These are phyloP conservation scores for Rhinoraja longicauda DNA, from an alignment of 2,797 vertebrate genomes.

Conservation along the genomic window DNA sequence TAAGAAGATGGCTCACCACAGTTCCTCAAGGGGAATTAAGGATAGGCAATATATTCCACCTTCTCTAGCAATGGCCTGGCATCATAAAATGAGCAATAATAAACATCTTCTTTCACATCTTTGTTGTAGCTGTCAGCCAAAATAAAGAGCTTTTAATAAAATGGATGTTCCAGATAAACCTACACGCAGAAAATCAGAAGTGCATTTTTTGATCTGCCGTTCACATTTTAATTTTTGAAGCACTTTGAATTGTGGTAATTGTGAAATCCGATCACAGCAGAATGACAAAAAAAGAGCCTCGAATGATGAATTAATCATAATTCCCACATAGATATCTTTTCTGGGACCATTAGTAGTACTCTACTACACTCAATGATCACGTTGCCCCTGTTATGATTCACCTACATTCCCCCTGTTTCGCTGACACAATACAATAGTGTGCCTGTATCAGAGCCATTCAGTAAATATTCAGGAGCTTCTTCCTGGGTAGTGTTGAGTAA, in stretches of 20 bases:
- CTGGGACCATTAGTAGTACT: background rate
- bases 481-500: background rate
- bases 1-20: too few relatives aligned
- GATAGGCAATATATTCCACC: too few relatives aligned
- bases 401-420: background rate
- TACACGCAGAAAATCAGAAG: background rate
- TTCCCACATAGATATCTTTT: background rate
- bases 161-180: background rate
- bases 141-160: background rate
- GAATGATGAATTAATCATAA: conserved; percentile 29
- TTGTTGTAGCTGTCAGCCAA: background rate
- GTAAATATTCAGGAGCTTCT: background rate
- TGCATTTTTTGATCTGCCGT: background rate
- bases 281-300: background rate
- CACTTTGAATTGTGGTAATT: background rate
- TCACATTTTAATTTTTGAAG: background rate
- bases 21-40: too few relatives aligned
- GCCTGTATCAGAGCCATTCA: background rate
- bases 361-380: conserved; percentile 10
- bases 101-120: background rate
- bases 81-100: background rate
- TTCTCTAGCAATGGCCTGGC: too few relatives aligned
- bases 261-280: background rate
- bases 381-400: background rate
- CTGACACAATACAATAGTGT: background rate